These are phyloP conservation scores for Sitta carolinensis DNA, from an alignment of 2,797 vertebrate genomes.

Conservation along the genomic window DNA sequence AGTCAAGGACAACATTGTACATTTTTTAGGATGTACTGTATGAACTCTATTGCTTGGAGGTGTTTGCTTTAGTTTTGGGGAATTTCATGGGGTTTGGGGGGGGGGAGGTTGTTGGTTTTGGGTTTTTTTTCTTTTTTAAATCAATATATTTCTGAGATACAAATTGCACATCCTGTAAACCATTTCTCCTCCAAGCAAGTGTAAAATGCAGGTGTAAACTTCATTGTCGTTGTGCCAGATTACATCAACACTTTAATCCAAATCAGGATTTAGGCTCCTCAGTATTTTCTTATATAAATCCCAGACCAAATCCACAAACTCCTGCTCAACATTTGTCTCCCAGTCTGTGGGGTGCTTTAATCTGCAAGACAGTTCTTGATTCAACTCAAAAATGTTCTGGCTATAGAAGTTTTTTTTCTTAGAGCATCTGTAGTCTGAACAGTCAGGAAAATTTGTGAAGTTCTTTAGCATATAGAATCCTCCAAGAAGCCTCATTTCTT, in stretches of 20 bases:
- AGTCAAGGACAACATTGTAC: not conserved
- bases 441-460: not conserved
- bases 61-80: not conserved
- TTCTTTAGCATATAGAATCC: not conserved
- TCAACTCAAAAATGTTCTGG: not conserved
- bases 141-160: not conserved
- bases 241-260: not conserved
- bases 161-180: not conserved
- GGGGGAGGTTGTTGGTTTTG: too few relatives aligned
- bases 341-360: rapidly evolving
- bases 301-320: not conserved
- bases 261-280: not conserved
- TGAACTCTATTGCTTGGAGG: not conserved
- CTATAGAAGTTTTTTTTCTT: not conserved
- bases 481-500: not conserved
- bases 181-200: not conserved
- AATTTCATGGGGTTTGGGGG: rapidly evolving
- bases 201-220: not conserved
- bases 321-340: not conserved
- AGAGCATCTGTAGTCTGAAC: not conserved
- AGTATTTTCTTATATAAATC: not conserved
- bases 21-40: not conserved
- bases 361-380: not conserved
- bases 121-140: not conserved
- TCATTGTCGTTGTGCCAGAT: not conserved